Evolutionary conservation across 2,113 vertebrate species (phyloP), one percentile per base, ranked within the genome.

Genomic region (Neolamprologus ventralis): DNA sequence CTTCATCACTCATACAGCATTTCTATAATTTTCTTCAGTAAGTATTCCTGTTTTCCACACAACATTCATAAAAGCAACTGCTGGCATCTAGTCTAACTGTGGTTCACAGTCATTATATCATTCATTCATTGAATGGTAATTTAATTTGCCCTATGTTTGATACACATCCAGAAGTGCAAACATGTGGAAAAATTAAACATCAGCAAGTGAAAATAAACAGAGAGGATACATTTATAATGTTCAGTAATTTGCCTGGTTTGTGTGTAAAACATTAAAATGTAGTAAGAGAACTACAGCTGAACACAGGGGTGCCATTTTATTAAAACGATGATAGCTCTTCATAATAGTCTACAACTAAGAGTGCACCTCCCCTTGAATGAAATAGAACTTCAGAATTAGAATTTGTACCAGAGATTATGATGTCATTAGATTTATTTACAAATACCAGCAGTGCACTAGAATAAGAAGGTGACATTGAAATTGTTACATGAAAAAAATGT

Each of bases 1-100:
- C 97, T 93, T 97, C 97, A 85, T 97, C 97, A 95, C 95, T 95
- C 96, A 96, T 95, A 93, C 96, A 94, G 94, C 92, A 96, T 97
- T 98, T 97, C 97, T 97, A 97, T 97, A 97, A 96, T 96, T 96
- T 97, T 96, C 94, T 94, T 93, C 94, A 97, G 98, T 99, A 97
- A 99, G 98, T 98, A 98, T 96, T 54, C 85, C 80, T 11, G 82
- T 88, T 93, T 88, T 79, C 81, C 92, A 91, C 88, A 85, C 45
- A 26, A 45, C 82, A 84, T 86, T 78, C 87, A 90, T 82, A 68
- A 23, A 88, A 12, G 55, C 85, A 86, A 26, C 84, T 82, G 85
- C 26, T 33, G n/a, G 14, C 71, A 49, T 81, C 54, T 35, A 7
- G 11, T 51, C 40, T 80, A 45, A 47, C 26, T 78, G 45, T 49